Conservation (phyloP, 2,888 invertebrate genomes). For the Liopterus haemorrhoidalis region DNA sequence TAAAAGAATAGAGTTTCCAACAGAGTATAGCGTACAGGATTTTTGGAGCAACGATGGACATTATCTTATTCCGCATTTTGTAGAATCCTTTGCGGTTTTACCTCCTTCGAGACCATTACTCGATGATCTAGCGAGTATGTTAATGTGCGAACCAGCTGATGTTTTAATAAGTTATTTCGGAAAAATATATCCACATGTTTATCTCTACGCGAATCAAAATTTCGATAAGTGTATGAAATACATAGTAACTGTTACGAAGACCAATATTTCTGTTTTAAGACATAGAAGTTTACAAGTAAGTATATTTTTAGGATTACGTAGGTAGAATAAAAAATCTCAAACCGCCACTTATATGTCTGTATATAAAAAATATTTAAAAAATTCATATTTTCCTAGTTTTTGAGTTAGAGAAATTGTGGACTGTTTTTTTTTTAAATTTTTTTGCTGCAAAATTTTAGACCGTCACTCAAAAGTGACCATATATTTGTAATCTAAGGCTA, state of each 20-base stretch:
- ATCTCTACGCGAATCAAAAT: slow-evolving; percentile 56
- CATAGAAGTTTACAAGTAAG: slow-evolving; percentile 56
- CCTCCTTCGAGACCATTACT: slow-evolving; percentile 57
- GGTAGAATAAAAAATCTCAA: no score
- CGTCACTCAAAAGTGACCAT: no score
- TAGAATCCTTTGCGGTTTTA: slow-evolving; percentile 53
- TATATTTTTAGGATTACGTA: no score
- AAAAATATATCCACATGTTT: slow-evolving; percentile 64
- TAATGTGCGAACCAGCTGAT: slow-evolving; percentile 54
- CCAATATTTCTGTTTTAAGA: slow-evolving; percentile 53
- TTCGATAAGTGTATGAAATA: slow-evolving; percentile 57
- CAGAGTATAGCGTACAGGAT: slow-evolving; percentile 64
- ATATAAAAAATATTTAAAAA: no score
- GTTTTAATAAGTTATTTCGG: slow-evolving; percentile 62
- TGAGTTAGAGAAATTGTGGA: no score
- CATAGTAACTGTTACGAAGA: slow-evolving; percentile 56
- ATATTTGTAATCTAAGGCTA: no score
- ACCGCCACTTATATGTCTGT: no score
- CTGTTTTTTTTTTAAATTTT: no score
- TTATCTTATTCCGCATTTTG: slow-evolving; percentile 59
- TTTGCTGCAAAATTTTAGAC: no score
- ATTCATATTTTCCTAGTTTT: no score
- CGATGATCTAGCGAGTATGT: slow-evolving; percentile 56
- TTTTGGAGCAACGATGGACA: slow-evolving; percentile 65
- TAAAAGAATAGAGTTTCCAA: slow-evolving; percentile 57